Percentiles rank a stretch among this genome's conserved stretches.
Conservation (phyloP, 2,113 vertebrate species). For the Thryonomys swinderianus region DNA sequence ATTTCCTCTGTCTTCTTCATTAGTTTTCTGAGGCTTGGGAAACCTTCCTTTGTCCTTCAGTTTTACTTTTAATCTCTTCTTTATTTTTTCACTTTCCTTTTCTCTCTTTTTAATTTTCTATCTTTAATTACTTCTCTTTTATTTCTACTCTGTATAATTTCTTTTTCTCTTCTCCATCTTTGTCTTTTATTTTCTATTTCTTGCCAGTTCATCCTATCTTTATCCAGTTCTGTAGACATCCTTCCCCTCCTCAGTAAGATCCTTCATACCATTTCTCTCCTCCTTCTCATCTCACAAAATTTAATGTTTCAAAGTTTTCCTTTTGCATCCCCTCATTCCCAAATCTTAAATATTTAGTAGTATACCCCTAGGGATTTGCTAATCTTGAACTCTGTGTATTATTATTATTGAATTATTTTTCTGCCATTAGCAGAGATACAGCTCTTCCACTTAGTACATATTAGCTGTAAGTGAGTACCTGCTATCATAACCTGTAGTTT, state of each 20-base stretch:
- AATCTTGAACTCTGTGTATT: not conserved
- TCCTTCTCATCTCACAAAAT: not conserved
- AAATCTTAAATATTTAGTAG: not conserved
- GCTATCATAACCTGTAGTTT: not conserved
- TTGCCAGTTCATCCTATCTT: not conserved
- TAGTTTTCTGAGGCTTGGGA: not conserved
- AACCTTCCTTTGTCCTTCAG: not conserved
- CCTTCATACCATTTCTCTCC: not conserved
- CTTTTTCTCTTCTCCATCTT: not conserved
- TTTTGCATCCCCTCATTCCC: not conserved
- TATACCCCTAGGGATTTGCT: not conserved
- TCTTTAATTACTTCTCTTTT: not conserved
- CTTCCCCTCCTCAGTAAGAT: not conserved
- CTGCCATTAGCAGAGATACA: too few relatives aligned
- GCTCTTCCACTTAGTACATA: not conserved
- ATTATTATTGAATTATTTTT: not conserved
- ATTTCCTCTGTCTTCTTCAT: not conserved
- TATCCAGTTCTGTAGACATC: not conserved
- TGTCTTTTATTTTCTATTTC: not conserved
- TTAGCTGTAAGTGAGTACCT: not conserved
- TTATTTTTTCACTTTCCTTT: not conserved
- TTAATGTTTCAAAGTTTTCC: not conserved
- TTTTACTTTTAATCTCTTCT: not conserved
- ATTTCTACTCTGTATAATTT: not conserved
- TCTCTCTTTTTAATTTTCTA: not conserved